phyloP scores from a whole-genome alignment of 1,140 invertebrate genomes.

The Papilio dardanus region DNA sequence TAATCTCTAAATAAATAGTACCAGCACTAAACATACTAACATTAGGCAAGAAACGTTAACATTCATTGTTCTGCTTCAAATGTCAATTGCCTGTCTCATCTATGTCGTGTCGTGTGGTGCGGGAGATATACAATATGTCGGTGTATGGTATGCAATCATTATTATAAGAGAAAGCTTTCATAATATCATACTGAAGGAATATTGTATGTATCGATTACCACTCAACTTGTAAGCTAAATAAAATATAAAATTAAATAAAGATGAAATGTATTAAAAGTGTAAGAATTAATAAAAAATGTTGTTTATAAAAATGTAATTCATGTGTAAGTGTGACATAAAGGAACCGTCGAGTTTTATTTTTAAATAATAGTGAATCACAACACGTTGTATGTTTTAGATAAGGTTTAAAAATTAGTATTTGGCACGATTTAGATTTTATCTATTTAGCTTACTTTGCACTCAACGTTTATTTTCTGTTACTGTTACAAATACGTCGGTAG shows the following conservation, averaged over 20 bases:
- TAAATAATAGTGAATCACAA: background rate
- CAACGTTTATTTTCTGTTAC: background rate
- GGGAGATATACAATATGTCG: slow-evolving; percentile 26
- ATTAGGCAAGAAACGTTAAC: slow-evolving; percentile 5
- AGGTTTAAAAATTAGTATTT: background rate
- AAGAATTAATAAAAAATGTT: background rate
- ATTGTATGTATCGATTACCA: background rate
- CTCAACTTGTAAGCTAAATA: background rate
- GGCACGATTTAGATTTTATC: background rate
- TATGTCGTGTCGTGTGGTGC: slow-evolving; percentile 46
- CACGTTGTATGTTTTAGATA: background rate
- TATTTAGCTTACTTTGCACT: slow-evolving; percentile 5
- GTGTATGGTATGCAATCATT: background rate
- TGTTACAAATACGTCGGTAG: background rate
- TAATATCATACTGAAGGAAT: background rate
- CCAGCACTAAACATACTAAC: slow-evolving; percentile 41
- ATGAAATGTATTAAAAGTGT: background rate
- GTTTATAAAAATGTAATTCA: background rate
- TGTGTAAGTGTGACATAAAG: background rate
- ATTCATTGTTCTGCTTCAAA: slow-evolving; percentile 25
- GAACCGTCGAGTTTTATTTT: background rate
- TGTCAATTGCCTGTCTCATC: slow-evolving; percentile 59
- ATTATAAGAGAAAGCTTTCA: background rate
- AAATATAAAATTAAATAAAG: background rate
- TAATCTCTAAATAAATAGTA: slow-evolving; percentile 52